phyloP scores from a whole-genome alignment of 2,113 vertebrate genomes.

The Poicephalus gulielmi region DNA sequence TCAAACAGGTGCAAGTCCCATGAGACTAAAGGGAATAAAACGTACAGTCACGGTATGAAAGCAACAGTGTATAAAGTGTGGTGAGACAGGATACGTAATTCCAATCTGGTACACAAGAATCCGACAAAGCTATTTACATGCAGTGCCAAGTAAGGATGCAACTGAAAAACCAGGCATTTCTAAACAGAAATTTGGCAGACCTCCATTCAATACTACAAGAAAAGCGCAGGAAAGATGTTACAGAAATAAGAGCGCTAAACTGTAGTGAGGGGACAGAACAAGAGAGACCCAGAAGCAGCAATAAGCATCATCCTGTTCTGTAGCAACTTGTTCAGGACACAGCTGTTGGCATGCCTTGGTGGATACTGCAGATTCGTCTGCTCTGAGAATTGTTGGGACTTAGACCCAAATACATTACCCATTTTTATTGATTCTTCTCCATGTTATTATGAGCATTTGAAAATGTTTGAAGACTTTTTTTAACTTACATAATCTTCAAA shows the following conservation, averaged over 20 bases:
- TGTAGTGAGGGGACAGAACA: background rate
- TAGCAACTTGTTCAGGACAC: background rate
- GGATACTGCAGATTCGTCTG: background rate
- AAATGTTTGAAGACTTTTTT: background rate
- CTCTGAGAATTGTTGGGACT: background rate
- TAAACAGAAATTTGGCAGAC: conserved; percentile 30
- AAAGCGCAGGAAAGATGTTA: background rate
- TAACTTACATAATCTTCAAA: background rate
- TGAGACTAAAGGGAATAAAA: conserved; percentile 44
- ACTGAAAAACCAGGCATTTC: background rate
- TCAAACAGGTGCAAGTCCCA: conserved; percentile 53
- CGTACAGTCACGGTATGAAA: conserved; percentile 19
- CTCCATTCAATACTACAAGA: background rate
- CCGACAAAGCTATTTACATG: conserved; percentile 37
- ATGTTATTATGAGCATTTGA: background rate
- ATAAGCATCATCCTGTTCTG: conserved; percentile 15
- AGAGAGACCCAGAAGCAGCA: background rate
- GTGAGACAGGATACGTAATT: conserved; percentile 45
- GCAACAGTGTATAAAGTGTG: conserved; percentile 43
- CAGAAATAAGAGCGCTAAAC: background rate
- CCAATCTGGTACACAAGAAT: conserved; percentile 35
- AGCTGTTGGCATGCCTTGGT: background rate
- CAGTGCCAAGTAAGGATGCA: conserved; percentile 55
- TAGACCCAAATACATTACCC: background rate
- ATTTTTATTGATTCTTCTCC: background rate